These are phyloP conservation scores for Dissostichus mawsoni DNA, from an alignment of 2,113 vertebrate species.

Conservation along the genomic window DNA sequence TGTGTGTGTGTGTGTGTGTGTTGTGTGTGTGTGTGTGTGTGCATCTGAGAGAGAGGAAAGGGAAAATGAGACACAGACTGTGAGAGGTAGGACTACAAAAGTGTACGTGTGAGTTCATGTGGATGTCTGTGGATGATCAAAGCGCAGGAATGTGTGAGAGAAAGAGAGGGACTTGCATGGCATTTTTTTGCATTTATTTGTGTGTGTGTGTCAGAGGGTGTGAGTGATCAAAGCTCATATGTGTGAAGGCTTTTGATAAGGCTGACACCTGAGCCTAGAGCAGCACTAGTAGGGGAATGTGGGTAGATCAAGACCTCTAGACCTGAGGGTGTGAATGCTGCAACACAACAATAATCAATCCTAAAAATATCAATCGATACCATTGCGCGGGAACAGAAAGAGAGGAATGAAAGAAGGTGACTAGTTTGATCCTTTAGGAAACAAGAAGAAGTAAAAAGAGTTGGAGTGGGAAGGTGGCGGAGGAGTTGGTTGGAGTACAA, in stretches of 20 bases:
- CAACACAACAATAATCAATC: conserved; percentile 68
- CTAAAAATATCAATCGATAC: conserved; percentile 72
- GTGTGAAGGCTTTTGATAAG: conserved; percentile 71
- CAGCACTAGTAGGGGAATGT: conserved; percentile 67
- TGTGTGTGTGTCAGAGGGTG: conserved; percentile 39
- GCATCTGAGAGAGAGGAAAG: conserved; percentile 1
- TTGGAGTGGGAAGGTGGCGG: conserved; percentile 17
- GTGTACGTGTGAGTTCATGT: conserved; percentile 37
- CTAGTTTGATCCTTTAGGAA: conserved; percentile 65
- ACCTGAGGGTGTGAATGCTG: conserved; percentile 67
- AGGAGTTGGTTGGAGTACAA: conserved; percentile 40
- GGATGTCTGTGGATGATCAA: conserved; percentile 69
- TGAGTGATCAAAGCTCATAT: conserved; percentile 73
- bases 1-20: conserved; percentile 1
- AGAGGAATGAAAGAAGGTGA: conserved; percentile 49
- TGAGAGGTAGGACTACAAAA: conserved; percentile 44
- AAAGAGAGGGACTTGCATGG: conserved; percentile 58
- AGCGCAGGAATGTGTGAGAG: conserved; percentile 57
- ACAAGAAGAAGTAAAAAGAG: conserved; percentile 38
- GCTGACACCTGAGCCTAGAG: conserved; percentile 71
- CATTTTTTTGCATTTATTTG: conserved; percentile 53
- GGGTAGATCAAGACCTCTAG: conserved; percentile 76
- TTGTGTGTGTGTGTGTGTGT: conserved; percentile 26
- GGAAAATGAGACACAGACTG: conserved; percentile 40
- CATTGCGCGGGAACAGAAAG: conserved; percentile 14